Base-by-base conservation (phyloP, 2,888 invertebrate genomes). In the Neocrepidodera transversa region DNA sequence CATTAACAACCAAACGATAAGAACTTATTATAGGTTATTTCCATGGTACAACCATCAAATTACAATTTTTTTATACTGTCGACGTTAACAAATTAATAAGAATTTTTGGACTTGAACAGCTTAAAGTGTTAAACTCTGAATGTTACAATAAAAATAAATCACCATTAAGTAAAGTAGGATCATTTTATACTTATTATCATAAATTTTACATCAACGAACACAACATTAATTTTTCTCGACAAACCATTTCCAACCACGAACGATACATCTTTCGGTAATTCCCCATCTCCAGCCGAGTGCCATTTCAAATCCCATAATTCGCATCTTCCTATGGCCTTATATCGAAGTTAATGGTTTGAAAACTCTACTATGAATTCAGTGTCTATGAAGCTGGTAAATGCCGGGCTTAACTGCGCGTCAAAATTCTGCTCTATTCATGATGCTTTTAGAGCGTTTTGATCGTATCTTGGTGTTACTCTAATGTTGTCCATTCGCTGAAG, bases 281-380 rank as follows among this genome's bases (percentile, higher is more conserved):
- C 42, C 11, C 32, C 32, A 23, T 18, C 42, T 42, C 16, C 20
- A 7, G 18, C 42, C 36, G 7, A 13, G 6, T 23, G 20, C 23
- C 42, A 20, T 42, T 42, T 23, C 11, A n/a, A 42, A 42, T 42
- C 42, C 20, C 42, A 42, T 42, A 42, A 42, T 42, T 42, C 42
- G 18, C 42, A 23, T 42, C 42, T 42, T 42, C 42, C 20, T 42
- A 42, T 23, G 42, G 42, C 42, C 42, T 42, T 42, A 42, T 42
- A 42, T 18, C 23, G 42, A n/a, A 42, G 42, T 42, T 42, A 42
- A 42, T 42, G 42, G 42, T 42, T 42, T n/a, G 42, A 42, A 42
- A 42, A 42, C 20, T 42, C 20, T 20, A 42, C 42, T 42, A 42
- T 20, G 42, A 42, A 42, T 42, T 42, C 42, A 14, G 42, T 5